Evolutionary conservation across 1,140 invertebrate genomes (phyloP), one percentile per base, ranked within the genome.

Genomic region (Nebria ingens): DNA sequence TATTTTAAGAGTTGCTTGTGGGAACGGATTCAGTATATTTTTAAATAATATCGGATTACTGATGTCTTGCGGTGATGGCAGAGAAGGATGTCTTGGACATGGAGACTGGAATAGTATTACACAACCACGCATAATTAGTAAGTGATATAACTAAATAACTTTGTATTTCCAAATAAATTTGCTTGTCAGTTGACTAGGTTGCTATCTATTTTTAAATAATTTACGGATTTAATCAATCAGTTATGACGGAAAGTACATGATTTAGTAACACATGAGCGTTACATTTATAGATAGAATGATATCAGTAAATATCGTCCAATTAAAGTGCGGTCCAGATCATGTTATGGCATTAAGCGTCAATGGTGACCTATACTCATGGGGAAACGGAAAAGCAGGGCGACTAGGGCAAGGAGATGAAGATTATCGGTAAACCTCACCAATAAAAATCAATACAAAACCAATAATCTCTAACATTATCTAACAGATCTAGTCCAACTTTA

Each of bases 351-450:
- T 88, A 13, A 78, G 76, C 19, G 71, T 73, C 21, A 76, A 81
- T 58, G 79, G 83, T 1, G 71, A 78, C 34, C 73, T 87, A 4
- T 87, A 80, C 64, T 72, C 80, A 13, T 90, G 87, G 86, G 87
- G 87, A 4, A 71, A 74, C 53, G 83, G 81, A 25, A 64, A 74
- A 34, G 64, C 74, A 55, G 86, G 86, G 1, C 75, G 82, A 55
- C 70, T 88, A 1, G 86, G 85, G 1, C 72, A 81, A 11, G 83
- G 82, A 9, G 73, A 73, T 51, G 73, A 80, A 58, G 76, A 83
- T 57, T 74, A 78, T 60, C 68, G 73, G 68, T 75, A 55, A 58
- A 52, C 19, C 19, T 29, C 40, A 25, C 29, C 9, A 34, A 45
- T 34, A 53, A 55, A n/a, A n/a, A n/a, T n/a, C n/a, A n/a, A n/a